These are phyloP conservation scores for Poecile atricapillus DNA, from an alignment of 2,113 vertebrate species.

Conservation along the genomic window DNA sequence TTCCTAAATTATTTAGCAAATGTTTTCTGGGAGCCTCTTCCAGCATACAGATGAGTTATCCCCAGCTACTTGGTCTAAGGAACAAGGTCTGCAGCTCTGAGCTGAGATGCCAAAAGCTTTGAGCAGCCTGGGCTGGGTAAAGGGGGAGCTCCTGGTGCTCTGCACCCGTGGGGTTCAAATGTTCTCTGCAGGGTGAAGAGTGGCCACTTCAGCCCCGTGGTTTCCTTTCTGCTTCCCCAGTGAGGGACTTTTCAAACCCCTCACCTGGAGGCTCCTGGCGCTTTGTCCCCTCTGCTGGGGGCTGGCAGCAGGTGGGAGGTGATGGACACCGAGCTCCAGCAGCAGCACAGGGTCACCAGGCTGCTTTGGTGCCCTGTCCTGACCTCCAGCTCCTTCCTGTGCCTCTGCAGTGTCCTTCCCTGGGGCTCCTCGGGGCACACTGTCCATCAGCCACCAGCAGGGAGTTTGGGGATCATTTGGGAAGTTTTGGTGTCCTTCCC, in stretches of 20 bases:
- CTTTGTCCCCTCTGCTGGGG: fast-evolving
- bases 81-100: not conserved
- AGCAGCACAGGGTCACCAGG: not conserved
- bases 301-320: not conserved
- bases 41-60: conserved; percentile 12
- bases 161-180: not conserved
- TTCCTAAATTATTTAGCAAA: conserved; percentile 30
- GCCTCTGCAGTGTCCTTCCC: not conserved
- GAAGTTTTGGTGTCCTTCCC: not conserved
- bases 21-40: not conserved
- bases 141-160: not conserved
- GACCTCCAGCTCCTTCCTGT: fast-evolving
- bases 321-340: not conserved
- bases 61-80: not conserved
- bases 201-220: not conserved
- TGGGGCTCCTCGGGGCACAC: too few relatives aligned
- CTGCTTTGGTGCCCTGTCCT: fast-evolving
- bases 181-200: not conserved
- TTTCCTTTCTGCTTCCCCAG: not conserved
- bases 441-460: fast-evolving
- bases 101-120: not conserved
- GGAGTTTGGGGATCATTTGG: fast-evolving
- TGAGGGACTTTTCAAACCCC: not conserved
- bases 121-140: not conserved
- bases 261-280: not conserved